phyloP scores from a whole-genome alignment of 2,797 vertebrate species.

The Corythornis leucogaster region DNA sequence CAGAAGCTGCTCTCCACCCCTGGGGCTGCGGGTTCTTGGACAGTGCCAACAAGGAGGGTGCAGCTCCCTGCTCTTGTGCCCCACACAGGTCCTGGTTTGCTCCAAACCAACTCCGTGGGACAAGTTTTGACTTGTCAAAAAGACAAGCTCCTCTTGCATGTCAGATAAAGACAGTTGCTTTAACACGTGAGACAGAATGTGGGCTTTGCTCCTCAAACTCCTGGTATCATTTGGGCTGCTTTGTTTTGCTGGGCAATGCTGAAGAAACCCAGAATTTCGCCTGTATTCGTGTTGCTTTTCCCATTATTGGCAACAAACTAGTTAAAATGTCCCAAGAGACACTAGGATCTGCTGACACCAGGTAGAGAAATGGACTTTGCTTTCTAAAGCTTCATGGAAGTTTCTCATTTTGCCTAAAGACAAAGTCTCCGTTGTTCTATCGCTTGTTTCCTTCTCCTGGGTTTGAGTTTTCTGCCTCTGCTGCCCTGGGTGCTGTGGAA shows the following conservation, averaged over 20 bases:
- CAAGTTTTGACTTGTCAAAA: not conserved
- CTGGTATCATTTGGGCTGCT: not conserved
- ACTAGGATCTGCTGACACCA: not conserved
- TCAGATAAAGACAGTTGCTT: not conserved
- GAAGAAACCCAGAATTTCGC: not conserved
- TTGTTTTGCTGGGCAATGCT: not conserved
- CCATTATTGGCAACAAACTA: not conserved
- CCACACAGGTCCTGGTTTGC: fast-evolving
- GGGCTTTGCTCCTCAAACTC: not conserved
- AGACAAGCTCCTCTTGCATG: not conserved
- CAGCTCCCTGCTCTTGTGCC: not conserved
- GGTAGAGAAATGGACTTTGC: no score
- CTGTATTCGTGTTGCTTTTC: not conserved
- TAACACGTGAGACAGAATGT: not conserved
- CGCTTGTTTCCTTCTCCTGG: not conserved
- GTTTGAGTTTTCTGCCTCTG: fast-evolving
- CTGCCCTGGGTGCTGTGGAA: not conserved
- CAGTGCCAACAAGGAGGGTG: not conserved
- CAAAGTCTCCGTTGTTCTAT: fast-evolving
- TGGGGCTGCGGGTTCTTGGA: fast-evolving
- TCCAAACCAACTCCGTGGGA: not conserved
- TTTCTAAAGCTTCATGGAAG: not conserved
- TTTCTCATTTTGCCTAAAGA: not conserved
- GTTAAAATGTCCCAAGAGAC: not conserved
- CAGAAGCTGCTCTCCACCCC: not conserved